phyloP scores from a whole-genome alignment of 1,140 invertebrate genomes.

The Trichomalopsis sarcophagae region DNA sequence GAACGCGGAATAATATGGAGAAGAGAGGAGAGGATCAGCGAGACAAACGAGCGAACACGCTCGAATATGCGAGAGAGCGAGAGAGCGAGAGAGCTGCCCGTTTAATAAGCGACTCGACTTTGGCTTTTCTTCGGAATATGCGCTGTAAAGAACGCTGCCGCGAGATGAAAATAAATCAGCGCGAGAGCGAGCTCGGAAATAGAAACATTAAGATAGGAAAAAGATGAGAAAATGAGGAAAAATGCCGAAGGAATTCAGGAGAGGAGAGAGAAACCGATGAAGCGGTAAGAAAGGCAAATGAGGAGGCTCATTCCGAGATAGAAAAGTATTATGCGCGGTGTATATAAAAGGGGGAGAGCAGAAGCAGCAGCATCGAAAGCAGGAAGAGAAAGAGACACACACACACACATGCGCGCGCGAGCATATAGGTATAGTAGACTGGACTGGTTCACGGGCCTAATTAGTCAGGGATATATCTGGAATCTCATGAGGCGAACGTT shows the following conservation, averaged over 20 bases:
- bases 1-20: conserved; percentile 13
- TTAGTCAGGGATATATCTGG: conserved; percentile 75
- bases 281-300: conserved; percentile 33
- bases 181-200: not conserved
- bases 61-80: conserved; percentile 2
- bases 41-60: conserved; percentile 36
- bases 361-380: not conserved
- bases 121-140: not conserved
- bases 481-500: conserved; percentile 69
- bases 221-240: not conserved
- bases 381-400: conserved; percentile 3
- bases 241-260: not conserved
- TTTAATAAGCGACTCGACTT: not conserved
- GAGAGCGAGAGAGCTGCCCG: not conserved
- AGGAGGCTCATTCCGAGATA: conserved; percentile 26
- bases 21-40: not conserved
- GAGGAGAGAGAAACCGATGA: conserved; percentile 18
- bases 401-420: not conserved
- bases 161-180: not conserved
- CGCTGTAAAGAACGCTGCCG: too few relatives aligned
- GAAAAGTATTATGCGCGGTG: not conserved
- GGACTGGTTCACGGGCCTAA: conserved; percentile 67
- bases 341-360: not conserved
- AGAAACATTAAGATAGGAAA: not conserved
- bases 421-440: not conserved